Evolutionary conservation across 2,888 invertebrate genomes (phyloP), one percentile per base, ranked within the genome.

Genomic region (Oeneis ivallda): DNA sequence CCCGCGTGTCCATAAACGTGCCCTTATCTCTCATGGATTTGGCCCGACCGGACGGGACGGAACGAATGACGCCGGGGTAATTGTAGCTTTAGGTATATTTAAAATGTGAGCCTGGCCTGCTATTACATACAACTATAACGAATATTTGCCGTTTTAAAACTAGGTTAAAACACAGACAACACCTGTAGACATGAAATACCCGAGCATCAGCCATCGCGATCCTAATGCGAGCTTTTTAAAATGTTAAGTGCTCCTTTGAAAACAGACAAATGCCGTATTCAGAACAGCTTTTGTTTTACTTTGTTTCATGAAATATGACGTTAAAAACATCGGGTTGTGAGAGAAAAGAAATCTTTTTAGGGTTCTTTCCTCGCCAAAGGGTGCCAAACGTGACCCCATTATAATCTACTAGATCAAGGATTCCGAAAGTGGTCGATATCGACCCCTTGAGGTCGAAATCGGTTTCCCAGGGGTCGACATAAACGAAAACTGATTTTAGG

Each of bases 211-310:
- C 64, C 58, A 52, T 43, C 58, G 52, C 47, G 32, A 17, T 11
- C 34, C 52, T 64, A 64, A 58, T 58, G 64, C 58, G 43, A 52
- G 45, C 64, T 64, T 64, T 64, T 58, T 58, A 64, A 50, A 58
- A 52, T 52, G 37, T 26, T 60, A 49, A 49, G 49, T 60, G 59
- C 49, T 49, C 19, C 59, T 60, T 60, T 58, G 15, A 37, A 60
- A 39, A 54, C 49, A 49, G 37, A 60, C 59, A 49, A 49, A 60
- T 60, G 49, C 59, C 15, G 49, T 19, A 8, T 49, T 60, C 49
- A 37, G 59, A 19, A 19, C 47, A 9, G 34, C 58, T 49, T 60
- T 37, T 39, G 43, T 59, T 37, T 45, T 15, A 34, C 49, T 37
- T 45, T 59, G 49, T 60, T 60, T 49, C 59, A 60, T 60, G 49